Conservation (phyloP, 2,113 vertebrate genomes). For the Tretioscincus oriximinensis region DNA sequence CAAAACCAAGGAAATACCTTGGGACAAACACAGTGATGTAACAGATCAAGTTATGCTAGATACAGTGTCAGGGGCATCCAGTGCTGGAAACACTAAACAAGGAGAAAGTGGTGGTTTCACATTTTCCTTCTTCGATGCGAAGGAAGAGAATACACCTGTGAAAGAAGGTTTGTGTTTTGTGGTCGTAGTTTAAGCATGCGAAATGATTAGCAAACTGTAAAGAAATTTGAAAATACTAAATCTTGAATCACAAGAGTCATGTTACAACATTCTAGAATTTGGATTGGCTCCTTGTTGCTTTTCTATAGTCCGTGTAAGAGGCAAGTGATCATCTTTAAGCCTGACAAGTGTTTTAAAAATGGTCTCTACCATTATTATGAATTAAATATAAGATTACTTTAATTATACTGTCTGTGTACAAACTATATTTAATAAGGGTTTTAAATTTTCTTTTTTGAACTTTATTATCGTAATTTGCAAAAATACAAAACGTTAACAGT, state of each 20-base stretch:
- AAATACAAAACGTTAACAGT: too few relatives aligned
- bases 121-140: constrained; percentile 88
- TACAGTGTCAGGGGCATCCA: not conserved
- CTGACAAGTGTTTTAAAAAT: too few relatives aligned
- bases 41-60: not conserved
- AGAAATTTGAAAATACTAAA: too few relatives aligned
- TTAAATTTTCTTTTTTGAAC: not conserved
- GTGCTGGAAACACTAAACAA: not conserved
- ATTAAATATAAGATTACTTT: too few relatives aligned
- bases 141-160: not conserved
- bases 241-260: not conserved
- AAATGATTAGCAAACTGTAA: too few relatives aligned
- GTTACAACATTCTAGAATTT: not conserved
- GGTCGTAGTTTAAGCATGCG: not conserved
- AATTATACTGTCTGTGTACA: not conserved
- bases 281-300: not conserved
- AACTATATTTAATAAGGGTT: too few relatives aligned
- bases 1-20: constrained; percentile 30
- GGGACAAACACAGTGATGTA: constrained; percentile 44
- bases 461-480: too few relatives aligned
- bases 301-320: not conserved
- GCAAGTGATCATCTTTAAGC: not conserved
- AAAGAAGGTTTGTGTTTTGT: constrained; percentile 64
- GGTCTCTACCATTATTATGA: too few relatives aligned
- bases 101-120: constrained; percentile 70